phyloP scores from a whole-genome alignment of 2,888 invertebrate genomes.

The Aphodius granarius region DNA sequence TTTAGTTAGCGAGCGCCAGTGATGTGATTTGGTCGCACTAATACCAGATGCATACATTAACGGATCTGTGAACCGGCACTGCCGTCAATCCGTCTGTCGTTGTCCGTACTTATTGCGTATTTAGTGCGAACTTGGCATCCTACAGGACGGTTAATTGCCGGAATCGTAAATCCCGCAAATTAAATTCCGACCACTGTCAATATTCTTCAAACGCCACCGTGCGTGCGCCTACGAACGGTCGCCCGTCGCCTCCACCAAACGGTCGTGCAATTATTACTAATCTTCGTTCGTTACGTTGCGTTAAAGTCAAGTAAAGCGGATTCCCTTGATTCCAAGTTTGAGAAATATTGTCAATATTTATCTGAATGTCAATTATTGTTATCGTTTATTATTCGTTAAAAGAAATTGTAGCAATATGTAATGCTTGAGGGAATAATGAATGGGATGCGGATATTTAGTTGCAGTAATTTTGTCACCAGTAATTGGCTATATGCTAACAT shows the following conservation, averaged over 20 bases:
- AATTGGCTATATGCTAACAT: too few relatives aligned
- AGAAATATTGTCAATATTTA: too few relatives aligned
- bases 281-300: background rate
- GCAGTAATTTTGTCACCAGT: too few relatives aligned
- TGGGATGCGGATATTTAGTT: too few relatives aligned
- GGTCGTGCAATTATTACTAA: background rate
- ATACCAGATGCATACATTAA: conserved; percentile 45
- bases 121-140: conserved; percentile 40
- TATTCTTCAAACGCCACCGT: background rate
- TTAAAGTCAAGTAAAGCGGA: background rate
- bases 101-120: conserved; percentile 48
- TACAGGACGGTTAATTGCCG: conserved; percentile 43
- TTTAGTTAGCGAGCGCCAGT: conserved; percentile 42
- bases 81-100: conserved; percentile 44
- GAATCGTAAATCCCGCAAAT: conserved; percentile 28
- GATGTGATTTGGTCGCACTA: conserved; percentile 43
- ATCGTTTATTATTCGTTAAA: too few relatives aligned
- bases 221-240: background rate
- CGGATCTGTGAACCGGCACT: conserved; percentile 33
- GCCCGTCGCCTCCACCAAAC: background rate
- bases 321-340: too few relatives aligned
- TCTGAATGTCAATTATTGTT: too few relatives aligned
- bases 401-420: too few relatives aligned
- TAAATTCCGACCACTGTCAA: conserved; percentile 7
- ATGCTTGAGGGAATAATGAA: too few relatives aligned